Percentiles rank a stretch among this genome's conserved stretches.
Conservation (phyloP, 1,140 invertebrate species). For the Gonioctena quinquepunctata region DNA sequence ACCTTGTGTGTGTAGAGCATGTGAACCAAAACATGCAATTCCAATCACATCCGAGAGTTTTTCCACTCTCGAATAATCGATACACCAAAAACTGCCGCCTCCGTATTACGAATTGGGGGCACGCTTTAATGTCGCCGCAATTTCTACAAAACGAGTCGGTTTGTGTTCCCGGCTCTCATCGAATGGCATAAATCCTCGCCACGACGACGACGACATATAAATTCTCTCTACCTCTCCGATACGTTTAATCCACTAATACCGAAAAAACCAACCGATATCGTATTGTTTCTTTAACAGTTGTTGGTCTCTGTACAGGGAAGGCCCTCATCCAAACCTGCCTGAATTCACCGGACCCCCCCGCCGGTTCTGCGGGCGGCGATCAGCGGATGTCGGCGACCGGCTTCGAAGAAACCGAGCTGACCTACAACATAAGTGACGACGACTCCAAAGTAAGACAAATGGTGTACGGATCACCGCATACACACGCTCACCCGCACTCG, state of each 20-base stretch:
- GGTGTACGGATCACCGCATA: conserved; percentile 79
- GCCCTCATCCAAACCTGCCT: conserved; percentile 98
- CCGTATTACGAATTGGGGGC: no score
- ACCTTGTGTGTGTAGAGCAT: no score
- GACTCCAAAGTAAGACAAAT: conserved; percentile 95
- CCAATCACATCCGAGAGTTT: no score
- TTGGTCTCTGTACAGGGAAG: conserved; percentile 60
- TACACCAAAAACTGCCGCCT: no score
- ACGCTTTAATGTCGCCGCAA: not conserved
- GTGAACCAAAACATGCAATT: no score
- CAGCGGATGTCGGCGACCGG: conserved; percentile 98
- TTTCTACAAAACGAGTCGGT: not conserved
- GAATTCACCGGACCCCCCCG: conserved; percentile 94
- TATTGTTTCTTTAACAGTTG: not conserved
- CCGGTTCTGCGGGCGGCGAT: conserved; percentile 71
- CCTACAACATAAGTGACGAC: conserved; percentile 93
- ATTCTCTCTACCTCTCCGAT: not conserved
- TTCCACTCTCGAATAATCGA: no score
- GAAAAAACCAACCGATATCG: not conserved
- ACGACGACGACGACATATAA: not conserved
- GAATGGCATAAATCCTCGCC: not conserved
- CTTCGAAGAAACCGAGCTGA: conserved; percentile 97
- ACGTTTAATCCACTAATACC: not conserved
- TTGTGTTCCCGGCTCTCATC: not conserved
- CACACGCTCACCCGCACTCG: conserved; percentile 61